Percentiles rank a stretch among this genome's conserved stretches.
Evolutionary conservation across 2,113 vertebrate genomes (phyloP).

Genomic region (Thunnus thynnus): DNA sequence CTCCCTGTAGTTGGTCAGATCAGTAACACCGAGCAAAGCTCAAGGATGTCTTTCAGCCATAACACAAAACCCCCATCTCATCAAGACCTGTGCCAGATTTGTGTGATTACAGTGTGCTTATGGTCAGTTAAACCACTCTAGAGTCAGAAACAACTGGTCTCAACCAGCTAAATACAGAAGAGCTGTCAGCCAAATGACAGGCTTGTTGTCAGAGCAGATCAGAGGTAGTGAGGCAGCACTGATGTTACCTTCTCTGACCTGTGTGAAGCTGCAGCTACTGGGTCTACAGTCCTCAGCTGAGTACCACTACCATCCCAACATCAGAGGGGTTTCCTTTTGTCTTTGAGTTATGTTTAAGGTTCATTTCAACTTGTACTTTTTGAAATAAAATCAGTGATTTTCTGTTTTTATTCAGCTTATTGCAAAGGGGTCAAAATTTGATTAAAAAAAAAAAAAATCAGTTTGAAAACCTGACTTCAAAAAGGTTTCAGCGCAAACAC

Average conservation of each 20-base stretch:
- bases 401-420: background rate
- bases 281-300: conserved; percentile 8
- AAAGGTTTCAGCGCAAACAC: background rate
- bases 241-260: conserved; percentile 36
- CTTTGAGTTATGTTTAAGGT: conserved; percentile 40
- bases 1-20: background rate
- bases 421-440: conserved; percentile 1
- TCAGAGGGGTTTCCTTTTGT: conserved; percentile 13
- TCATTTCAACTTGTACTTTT: conserved; percentile 25
- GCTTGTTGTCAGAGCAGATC: conserved; percentile 38
- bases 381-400: conserved; percentile 24
- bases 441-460: no score
- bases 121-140: background rate
- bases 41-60: background rate
- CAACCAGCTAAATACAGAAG: conserved; percentile 2
- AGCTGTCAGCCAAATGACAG: conserved; percentile 30
- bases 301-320: background rate
- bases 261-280: background rate
- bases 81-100: background rate
- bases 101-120: conserved; percentile 5
- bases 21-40: background rate
- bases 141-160: conserved; percentile 16
- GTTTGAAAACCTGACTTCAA: background rate
- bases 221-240: conserved; percentile 24
- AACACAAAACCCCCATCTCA: background rate